Conservation (phyloP, 2,888 invertebrate genomes). For the Cosmia trapezina region DNA sequence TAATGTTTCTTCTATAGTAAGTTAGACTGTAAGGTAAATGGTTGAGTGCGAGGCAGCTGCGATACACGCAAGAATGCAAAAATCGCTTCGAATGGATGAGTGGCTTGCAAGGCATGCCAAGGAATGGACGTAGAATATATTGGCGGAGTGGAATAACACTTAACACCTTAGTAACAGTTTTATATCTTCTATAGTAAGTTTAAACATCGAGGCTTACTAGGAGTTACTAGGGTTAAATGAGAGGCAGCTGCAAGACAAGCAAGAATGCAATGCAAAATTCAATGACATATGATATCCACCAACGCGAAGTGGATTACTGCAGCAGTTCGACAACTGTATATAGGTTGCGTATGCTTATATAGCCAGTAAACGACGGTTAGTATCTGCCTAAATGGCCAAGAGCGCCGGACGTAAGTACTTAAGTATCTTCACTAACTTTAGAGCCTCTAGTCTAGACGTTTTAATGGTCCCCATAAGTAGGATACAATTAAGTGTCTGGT, state of each 20-base stretch:
- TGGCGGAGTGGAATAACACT: constrained; percentile 96
- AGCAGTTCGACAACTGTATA: too few relatives aligned
- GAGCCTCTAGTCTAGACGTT: constrained; percentile 1
- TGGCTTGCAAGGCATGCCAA: constrained; percentile 89
- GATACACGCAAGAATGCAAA: constrained; percentile 88
- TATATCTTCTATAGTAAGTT: too few relatives aligned
- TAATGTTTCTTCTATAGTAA: constrained; percentile 62
- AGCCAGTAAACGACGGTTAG: background rate
- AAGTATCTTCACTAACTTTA: background rate
- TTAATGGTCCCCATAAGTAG: constrained; percentile 1
- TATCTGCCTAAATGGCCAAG: too few relatives aligned
- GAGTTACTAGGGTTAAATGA: too few relatives aligned
- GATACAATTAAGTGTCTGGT: background rate
- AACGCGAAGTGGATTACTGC: too few relatives aligned
- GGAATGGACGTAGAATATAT: constrained; percentile 93
- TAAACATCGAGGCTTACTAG: too few relatives aligned
- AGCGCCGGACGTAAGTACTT: background rate
- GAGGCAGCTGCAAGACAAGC: too few relatives aligned
- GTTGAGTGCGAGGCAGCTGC: background rate
- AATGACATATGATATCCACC: too few relatives aligned
- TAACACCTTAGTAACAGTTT: constrained; percentile 81
- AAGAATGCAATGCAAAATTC: too few relatives aligned
- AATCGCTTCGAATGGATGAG: constrained; percentile 93
- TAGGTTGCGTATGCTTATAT: too few relatives aligned
- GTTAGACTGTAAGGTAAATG: background rate